A percentile compares a stretch with the other conserved stretches of the same genome.
Evolutionary conservation across 2,113 vertebrate genomes (phyloP).

Genomic region (Madoqua kirkii): DNA sequence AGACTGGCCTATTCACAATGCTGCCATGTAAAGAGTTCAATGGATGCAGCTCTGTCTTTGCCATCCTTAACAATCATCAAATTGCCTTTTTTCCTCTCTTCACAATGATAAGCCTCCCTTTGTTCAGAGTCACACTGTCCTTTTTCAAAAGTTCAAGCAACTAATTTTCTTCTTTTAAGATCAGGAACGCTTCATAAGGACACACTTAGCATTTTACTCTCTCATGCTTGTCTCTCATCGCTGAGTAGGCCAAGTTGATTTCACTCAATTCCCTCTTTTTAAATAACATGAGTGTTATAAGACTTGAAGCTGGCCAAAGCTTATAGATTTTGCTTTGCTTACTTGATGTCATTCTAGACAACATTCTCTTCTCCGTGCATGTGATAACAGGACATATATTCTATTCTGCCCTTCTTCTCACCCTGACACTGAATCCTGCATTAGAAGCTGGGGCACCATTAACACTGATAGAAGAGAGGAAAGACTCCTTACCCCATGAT

Average conservation of each 20-base stretch:
- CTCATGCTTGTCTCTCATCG: background rate
- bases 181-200: background rate
- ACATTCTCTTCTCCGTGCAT: background rate
- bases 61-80: background rate
- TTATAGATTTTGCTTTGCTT: background rate
- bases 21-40: background rate
- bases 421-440: background rate
- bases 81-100: background rate
- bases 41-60: background rate
- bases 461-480: background rate
- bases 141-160: conserved; percentile 26
- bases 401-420: background rate
- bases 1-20: conserved; percentile 40
- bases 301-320: background rate
- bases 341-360: background rate
- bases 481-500: background rate
- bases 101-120: conserved; percentile 11
- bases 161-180: conserved; percentile 25
- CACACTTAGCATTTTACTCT: background rate
- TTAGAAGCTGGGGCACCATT: background rate
- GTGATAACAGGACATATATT: no score
- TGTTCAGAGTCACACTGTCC: conserved; percentile 32
- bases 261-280: background rate
- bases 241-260: background rate
- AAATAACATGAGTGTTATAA: background rate